Evolutionary conservation across 2,797 vertebrate species (phyloP), one percentile per base, ranked within the genome.

Genomic region (Stomatorhinus walkeri): DNA sequence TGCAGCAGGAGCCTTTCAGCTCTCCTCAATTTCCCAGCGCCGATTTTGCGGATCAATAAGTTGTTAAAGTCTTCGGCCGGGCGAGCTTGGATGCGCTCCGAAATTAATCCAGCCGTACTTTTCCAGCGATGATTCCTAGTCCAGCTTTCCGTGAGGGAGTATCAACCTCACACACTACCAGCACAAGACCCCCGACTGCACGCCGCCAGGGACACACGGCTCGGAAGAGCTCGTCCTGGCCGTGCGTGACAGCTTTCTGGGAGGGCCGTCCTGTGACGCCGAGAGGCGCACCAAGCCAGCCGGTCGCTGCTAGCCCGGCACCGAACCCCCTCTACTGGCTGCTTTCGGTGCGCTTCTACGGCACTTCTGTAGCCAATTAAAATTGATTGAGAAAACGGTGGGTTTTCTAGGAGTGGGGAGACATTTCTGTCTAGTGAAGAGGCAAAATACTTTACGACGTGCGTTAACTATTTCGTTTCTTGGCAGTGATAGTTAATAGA

Each of bases 211-310:
- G 64, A 72, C 64, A 16, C 64, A 32, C 28, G 12, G 28, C 64
- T 72, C 36, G 72, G 72, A 79, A n/a, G 16, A 79, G 72, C 72
- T 43, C 2, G 40, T 16, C 72, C 40, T 40, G 40, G 40, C 72
- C 7, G 14, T 40, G 72, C 72, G 36, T 79, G 72, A 79, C 72
- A 19, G 72, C 40, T 46, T 79, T 79, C 72, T 43, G 72, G 72
- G 72, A 79, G 72, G 72, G 72, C 72, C 36, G 40, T 79, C 36
- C 36, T 8, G 72, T 79, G 72, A 79, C 72, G 83, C 46, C 4
- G 19, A 68, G 52, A 68, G 56, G 28, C 49, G 91, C 91, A 89
- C 89, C 92, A 85, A 89, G 92, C 90, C 91, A 76, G 90, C 83
- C 91, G 88, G 64, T 89, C 89, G 49, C 48, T 43, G 1, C 88